Base-by-base conservation (phyloP, 2,113 vertebrate genomes). In the Festucalex cinctus region DNA sequence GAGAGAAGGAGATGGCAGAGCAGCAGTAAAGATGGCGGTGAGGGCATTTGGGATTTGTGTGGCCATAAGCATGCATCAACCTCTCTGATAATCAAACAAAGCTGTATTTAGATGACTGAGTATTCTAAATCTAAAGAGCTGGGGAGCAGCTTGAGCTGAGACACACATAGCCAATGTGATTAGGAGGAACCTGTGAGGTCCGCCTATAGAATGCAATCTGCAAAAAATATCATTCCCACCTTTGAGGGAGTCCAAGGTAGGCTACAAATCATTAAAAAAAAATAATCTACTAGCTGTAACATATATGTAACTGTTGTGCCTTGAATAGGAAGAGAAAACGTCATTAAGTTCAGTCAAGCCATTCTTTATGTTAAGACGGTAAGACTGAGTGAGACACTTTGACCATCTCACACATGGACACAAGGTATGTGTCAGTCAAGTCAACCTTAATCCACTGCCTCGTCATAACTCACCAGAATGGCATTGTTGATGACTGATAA, bases 41-140 rank as follows among this genome's bases (percentile, higher is more conserved):
- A 28, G 79, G 62, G 62, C 5, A 5, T 22, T 49, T 2, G 6
- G 48, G 61, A 73, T 75, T 65, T 77, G 68, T 43, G 63, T 65
- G 24, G 63, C 79, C 86, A 91, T 81, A 85, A 68, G 69, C 75
- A 65, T 82, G 79, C 75, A 88, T 80, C 74, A 5, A 24, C 22
- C 82, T 17, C 70, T 69, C 67, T 73, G 76, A 82, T 89, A 89
- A 88, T 87, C 79, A 87, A 90, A 89, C 81, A 88, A 86, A 84
- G 83, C 82, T 86, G 88, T 83, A 85, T 88, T 83, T 83, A 71
- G 78, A 80, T 65, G 85, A 81, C 74, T 74, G 77, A 84, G 74
- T 85, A 86, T 85, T 88, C 83, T 72, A 83, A 74, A 75, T 75
- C 66, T 65, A 60, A 78, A 78, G 77, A 77, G 75, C 76, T 85